A percentile compares a stretch with the other conserved stretches of the same genome.
These are phyloP conservation scores for Tubulanus polymorphus DNA, from an alignment of 2,888 invertebrate genomes.

Conservation along the genomic window DNA sequence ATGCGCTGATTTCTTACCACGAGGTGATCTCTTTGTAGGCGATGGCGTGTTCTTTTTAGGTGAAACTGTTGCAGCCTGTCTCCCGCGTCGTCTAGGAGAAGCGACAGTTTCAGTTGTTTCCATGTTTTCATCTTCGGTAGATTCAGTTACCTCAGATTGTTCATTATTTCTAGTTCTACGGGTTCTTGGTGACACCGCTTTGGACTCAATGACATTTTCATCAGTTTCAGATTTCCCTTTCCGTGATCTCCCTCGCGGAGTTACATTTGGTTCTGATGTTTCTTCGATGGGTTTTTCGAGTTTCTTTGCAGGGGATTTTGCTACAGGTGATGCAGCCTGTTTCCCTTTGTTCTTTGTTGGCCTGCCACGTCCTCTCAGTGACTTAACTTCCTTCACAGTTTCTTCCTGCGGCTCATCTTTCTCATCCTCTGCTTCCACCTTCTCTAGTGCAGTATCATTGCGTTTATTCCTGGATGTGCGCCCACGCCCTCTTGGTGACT, in stretches of 20 bases:
- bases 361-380: not conserved
- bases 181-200: no score
- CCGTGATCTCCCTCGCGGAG: no score
- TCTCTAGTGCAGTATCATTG: not conserved
- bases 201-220: no score
- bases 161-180: not conserved
- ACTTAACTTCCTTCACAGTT: not conserved
- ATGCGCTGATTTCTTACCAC: no score
- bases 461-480: not conserved
- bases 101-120: no score
- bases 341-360: no score
- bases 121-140: no score
- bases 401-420: slow-evolving; percentile 1
- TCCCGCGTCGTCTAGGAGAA: no score
- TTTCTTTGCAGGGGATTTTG: not conserved
- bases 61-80: no score
- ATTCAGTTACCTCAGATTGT: not conserved
- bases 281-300: not conserved
- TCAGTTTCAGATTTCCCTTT: no score
- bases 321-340: not conserved
- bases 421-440: not conserved
- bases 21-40: no score
- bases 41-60: no score
- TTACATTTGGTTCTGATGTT: not conserved
- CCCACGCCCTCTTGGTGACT: not conserved